Evolutionary conservation across 2,113 vertebrate species (phyloP).

Genomic region (Orientallactaga bullata): DNA sequence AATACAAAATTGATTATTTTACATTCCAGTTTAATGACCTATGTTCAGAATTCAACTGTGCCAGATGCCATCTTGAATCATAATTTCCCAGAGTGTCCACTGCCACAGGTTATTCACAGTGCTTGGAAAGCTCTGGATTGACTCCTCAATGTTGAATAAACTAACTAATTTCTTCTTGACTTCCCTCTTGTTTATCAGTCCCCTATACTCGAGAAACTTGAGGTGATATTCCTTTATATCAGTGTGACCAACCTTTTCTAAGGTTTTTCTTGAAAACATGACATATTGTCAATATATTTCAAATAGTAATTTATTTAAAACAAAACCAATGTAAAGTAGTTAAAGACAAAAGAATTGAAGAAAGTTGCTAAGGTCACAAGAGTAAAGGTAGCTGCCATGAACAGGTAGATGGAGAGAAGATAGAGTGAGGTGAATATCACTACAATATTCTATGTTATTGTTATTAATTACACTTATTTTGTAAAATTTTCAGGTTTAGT

Average conservation of each 20-base stretch:
- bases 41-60: slow-evolving; percentile 23
- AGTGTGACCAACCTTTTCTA: not conserved
- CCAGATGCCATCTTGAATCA: slow-evolving; percentile 1
- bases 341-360: not conserved
- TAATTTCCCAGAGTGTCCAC: not conserved
- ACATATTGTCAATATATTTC: not conserved
- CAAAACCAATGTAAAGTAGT: not conserved
- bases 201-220: not conserved
- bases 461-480: too few relatives aligned
- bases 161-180: not conserved
- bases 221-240: not conserved
- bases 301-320: not conserved
- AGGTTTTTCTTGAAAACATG: not conserved
- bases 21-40: slow-evolving; percentile 10
- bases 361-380: not conserved
- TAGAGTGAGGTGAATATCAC: not conserved
- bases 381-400: not conserved
- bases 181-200: not conserved
- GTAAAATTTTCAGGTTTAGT: too few relatives aligned
- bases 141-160: not conserved
- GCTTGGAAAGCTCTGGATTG: not conserved
- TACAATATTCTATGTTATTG: too few relatives aligned
- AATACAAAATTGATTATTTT: slow-evolving; percentile 64
- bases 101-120: not conserved
- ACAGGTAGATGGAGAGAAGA: not conserved